Percentiles rank a stretch among this genome's conserved stretches.
phyloP scores from a whole-genome alignment of 2,113 vertebrate species.

The Eublepharis macularius region DNA sequence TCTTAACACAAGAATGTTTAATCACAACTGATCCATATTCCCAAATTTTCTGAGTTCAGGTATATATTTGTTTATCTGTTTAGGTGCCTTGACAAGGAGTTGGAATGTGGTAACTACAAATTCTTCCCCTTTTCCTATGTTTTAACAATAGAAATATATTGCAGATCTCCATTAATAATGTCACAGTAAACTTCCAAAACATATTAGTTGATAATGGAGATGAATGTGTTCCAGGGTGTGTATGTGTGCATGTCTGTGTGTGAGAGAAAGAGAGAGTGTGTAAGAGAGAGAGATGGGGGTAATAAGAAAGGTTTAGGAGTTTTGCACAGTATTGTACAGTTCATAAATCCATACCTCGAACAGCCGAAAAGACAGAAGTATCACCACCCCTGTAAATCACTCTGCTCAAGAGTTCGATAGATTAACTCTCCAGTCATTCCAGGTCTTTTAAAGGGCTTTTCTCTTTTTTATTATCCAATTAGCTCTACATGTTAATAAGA shows the following conservation, averaged over 20 bases:
- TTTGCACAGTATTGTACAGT: not conserved
- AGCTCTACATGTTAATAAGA: conserved; percentile 62
- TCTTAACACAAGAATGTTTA: too few relatives aligned
- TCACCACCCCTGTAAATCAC: conserved; percentile 20
- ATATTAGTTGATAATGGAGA: conserved; percentile 1
- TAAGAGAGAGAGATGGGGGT: not conserved
- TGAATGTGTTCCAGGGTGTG: not conserved
- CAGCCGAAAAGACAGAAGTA: not conserved
- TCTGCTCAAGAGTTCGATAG: conserved; percentile 39
- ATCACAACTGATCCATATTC: too few relatives aligned
- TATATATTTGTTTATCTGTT: not conserved
- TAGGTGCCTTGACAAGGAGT: not conserved
- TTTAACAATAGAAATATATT: rapidly evolving
- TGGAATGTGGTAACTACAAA: not conserved
- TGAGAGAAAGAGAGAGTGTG: rapidly evolving
- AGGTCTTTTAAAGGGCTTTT: conserved; percentile 34
- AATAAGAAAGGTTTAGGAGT: not conserved
- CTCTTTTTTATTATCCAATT: conserved; percentile 66
- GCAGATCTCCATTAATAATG: not conserved
- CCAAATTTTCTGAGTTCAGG: too few relatives aligned
- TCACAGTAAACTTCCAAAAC: not conserved
- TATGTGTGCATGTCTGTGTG: not conserved
- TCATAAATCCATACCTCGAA: not conserved
- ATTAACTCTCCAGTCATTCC: conserved; percentile 50
- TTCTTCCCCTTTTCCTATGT: not conserved